These are phyloP conservation scores for Gouania willdenowi DNA, from an alignment of 2,797 vertebrate genomes.

Conservation along the genomic window DNA sequence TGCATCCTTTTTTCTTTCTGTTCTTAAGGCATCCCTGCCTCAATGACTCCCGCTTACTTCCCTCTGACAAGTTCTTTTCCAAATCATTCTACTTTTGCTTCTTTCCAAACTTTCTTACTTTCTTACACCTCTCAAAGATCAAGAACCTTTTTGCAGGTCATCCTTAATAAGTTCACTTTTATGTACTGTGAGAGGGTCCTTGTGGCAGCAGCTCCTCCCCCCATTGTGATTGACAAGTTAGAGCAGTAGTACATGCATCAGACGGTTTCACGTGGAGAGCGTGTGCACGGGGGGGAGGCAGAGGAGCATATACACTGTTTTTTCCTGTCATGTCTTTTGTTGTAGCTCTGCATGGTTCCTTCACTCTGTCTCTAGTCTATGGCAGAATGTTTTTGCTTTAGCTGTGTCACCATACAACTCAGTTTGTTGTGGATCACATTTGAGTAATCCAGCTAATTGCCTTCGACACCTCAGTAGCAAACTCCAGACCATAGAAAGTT, in stretches of 20 bases:
- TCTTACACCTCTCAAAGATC: slow-evolving; percentile 26
- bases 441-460: too few species aligned
- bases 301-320: slow-evolving; percentile 76
- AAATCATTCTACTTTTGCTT: slow-evolving; percentile 7
- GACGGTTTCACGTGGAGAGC: slow-evolving; percentile 87
- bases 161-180: slow-evolving; percentile 27
- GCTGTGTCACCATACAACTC: slow-evolving; percentile 13
- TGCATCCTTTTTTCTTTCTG: slow-evolving; percentile 22
- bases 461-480: too few species aligned
- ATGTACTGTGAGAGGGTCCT: slow-evolving; percentile 15
- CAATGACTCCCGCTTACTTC: slow-evolving; percentile 22
- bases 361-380: slow-evolving; percentile 88
- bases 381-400: slow-evolving; percentile 59
- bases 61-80: slow-evolving; percentile 32
- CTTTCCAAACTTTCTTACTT: slow-evolving; percentile 28
- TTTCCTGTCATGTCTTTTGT: slow-evolving; percentile 86
- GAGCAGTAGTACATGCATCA: slow-evolving; percentile 86
- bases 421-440: slow-evolving; percentile 24
- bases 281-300: slow-evolving; percentile 60
- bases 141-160: slow-evolving; percentile 35
- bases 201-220: slow-evolving; percentile 73
- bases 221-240: slow-evolving; percentile 82
- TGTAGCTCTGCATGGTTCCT: slow-evolving; percentile 85
- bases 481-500: too few species aligned
- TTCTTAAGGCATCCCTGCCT: slow-evolving; percentile 26